phyloP scores from a whole-genome alignment of 1,140 invertebrate genomes.

The silkworm (Bombyx mori) region ASM3026992v2 NC_085117.1:17704001-17704500 shows the following conservation, averaged over 20 bases:
- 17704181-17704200: not conserved
- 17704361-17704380: slow-evolving; percentile 7
- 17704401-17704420: slow-evolving; percentile 3
- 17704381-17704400: not conserved
- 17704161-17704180: not conserved
- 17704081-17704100: no score
- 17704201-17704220: not conserved
- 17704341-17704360: slow-evolving; percentile 7
- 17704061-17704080: not conserved
- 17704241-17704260: slow-evolving; percentile 4
- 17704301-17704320: slow-evolving; percentile 5
- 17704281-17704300: slow-evolving; percentile 3
- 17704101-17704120: no score
- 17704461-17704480: no score
- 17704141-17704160: not conserved
- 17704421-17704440: no score
- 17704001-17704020: no score
- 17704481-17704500: no score
- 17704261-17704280: not conserved
- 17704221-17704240: not conserved
- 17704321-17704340: slow-evolving; percentile 7
- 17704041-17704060: not conserved
- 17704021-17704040: no score
- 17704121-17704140: not conserved
- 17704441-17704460: no score